A percentile compares a stretch with the other conserved stretches of the same genome.
Evolutionary conservation across 2,888 invertebrate species (phyloP).

Genomic region (Macropis europaea): DNA sequence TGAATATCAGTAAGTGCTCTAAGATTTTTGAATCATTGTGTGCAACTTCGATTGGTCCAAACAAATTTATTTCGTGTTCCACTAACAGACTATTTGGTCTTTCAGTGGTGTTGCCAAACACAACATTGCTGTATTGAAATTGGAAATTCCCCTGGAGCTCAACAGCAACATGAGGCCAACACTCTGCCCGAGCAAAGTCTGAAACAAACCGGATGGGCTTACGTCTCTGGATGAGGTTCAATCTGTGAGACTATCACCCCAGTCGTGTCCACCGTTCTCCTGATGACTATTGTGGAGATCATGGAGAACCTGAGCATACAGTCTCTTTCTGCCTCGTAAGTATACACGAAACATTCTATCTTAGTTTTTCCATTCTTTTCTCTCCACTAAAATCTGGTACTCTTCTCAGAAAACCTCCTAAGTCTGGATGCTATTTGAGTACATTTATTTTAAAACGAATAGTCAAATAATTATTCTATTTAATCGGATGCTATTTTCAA

Average conservation of each 20-base stretch:
- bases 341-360: too few relatives aligned
- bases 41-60: not conserved
- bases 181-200: slow-evolving; percentile 82
- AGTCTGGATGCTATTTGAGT: too few relatives aligned
- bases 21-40: not conserved
- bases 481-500: too few relatives aligned
- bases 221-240: slow-evolving; percentile 84
- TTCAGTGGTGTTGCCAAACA: slow-evolving; percentile 80
- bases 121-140: slow-evolving; percentile 86
- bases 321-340: slow-evolving; percentile 68
- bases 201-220: slow-evolving; percentile 80
- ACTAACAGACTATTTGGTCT: slow-evolving; percentile 1
- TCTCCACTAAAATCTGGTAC: too few relatives aligned
- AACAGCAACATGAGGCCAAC: slow-evolving; percentile 81
- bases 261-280: slow-evolving; percentile 66
- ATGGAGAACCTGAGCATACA: slow-evolving; percentile 49
- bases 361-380: too few relatives aligned
- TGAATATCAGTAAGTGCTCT: too few relatives aligned
- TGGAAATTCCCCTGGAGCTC: slow-evolving; percentile 81
- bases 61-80: not conserved
- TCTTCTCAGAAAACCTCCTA: too few relatives aligned
- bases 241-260: slow-evolving; percentile 58
- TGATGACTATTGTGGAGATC: slow-evolving; percentile 66
- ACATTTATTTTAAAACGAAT: too few relatives aligned
- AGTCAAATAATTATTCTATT: too few relatives aligned